Base-by-base conservation (phyloP, 2,113 vertebrate species). In the Salminus brasiliensis region DNA sequence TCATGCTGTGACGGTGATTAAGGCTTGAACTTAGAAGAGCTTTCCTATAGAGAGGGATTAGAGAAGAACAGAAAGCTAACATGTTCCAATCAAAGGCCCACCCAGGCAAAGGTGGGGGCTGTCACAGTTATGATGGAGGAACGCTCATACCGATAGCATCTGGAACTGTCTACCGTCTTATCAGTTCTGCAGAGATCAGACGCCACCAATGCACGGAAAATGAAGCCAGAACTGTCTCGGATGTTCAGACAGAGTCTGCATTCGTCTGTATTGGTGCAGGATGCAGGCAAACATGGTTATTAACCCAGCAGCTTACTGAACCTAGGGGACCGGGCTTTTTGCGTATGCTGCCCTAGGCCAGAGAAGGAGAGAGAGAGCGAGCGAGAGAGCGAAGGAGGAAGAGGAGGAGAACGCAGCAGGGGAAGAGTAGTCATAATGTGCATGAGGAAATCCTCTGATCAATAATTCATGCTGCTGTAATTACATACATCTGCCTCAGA, bases 391-490 rank as follows among this genome's bases (percentile, higher is more conserved):
- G 30, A 55, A 23, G 21, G 39, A 41, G 16, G 55, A 55, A 84
- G 65, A 59, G 25, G 83, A 75, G 65, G 65, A 75, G 39, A 75
- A 60, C 41, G 6, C 53, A 62, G 75, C 74, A 74, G 57, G 74
- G 65, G 65, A 70, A 53, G 45, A 65, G 75, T 57, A 47, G 49
- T 78, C 68, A 65, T 67, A 78, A 74, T 6, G 49, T 81, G 71
- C 66, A 70, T 71, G 59, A 81, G 83, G 79, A 84, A 81, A 84
- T 81, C 75, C 75, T 81, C 45, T 60, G 57, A 79, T 84, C 83
- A 81, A 84, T 84, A 84, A 84, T 84, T 81, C 79, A 84, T 78
- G 70, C 52, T 32, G 57, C 63, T 78, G 68, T 84, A 81, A 84
- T 84, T 75, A 78, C 72, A 71, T 69, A 75, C 79, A 81, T 81